Evolutionary conservation across 2,113 vertebrate species (phyloP).

Genomic region (Hipposideros armiger): DNA sequence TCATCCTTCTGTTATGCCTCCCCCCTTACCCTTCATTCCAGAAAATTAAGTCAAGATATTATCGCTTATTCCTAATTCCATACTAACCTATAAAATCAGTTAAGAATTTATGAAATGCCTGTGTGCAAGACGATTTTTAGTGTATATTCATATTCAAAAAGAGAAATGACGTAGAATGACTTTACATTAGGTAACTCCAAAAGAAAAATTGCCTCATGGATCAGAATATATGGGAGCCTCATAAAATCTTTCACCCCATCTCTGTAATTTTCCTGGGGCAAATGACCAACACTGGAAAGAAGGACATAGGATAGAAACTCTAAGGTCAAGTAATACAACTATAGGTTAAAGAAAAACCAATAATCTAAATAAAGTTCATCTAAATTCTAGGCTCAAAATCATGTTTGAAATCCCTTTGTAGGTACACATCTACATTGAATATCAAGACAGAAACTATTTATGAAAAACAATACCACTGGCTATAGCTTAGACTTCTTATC

Average conservation of each 20-base stretch:
- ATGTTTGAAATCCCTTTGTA: not conserved
- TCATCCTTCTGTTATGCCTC: not conserved
- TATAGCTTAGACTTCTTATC: not conserved
- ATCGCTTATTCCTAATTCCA: not conserved
- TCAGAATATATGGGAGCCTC: not conserved
- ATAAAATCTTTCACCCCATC: not conserved
- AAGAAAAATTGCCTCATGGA: not conserved
- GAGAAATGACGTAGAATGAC: not conserved
- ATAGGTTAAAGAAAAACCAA: not conserved
- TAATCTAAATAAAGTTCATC: not conserved
- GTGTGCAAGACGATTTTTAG: not conserved
- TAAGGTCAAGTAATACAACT: not conserved
- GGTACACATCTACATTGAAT: not conserved
- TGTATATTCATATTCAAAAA: not conserved
- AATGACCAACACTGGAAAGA: not conserved
- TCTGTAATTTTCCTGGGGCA: not conserved
- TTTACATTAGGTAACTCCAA: not conserved
- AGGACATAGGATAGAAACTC: not conserved
- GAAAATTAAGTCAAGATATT: constrained; percentile 1
- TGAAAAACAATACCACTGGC: not conserved
- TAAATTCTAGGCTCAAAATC: not conserved
- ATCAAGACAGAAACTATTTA: not conserved
- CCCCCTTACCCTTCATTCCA: not conserved
- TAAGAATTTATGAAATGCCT: not conserved
- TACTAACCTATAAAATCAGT: not conserved